Base-by-base conservation (phyloP, 2,797 vertebrate species). In the Echiichthys vipera region DNA sequence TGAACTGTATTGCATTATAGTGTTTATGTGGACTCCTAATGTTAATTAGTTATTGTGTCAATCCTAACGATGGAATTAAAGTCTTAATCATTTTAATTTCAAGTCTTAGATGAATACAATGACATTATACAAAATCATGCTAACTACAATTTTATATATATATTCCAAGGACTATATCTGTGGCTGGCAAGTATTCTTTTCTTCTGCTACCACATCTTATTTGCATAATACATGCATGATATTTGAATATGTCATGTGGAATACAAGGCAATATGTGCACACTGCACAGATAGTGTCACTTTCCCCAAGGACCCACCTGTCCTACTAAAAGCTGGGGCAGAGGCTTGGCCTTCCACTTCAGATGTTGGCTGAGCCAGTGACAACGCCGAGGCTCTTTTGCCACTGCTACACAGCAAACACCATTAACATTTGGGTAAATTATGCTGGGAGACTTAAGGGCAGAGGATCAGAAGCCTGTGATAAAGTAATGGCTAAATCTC, bases 381-480 rank as follows among this genome's bases (percentile, higher is more conserved):
- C 74, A 86, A 61, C 81, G 61, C 55, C 56, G 80, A 56, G 37
- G 56, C 56, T 61, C 32, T 75, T 62, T 67, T 40, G 39, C 76
- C 45, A 14, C 58, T 10, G 56, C 49, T 10, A 27, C 6, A 10
- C 45, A 65, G 82, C 83, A 88, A 82, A 80, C 57, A 50, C 62
- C 61, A 77, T 86, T 86, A 91, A 76, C 72, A 83, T 90, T 83
- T 85, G 80, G 77, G 57, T 75, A 79, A 74, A 84, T 82, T 86
- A 71, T 72, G 74, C 78, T 43, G 66, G 77, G 72, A 77, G 61
- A 76, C 58, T 43, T 55, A 58, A 55, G 78, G 64, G 67, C 66
- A 25, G 24, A 20, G 51, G 46, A 83, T 86, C 74, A 70, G 57
- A 67, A 74, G 63, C 30, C 68, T 56, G 49, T 50, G 83, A 86